Conservation (phyloP, 2,113 vertebrate species). For the Takifugu bimaculatus region DNA sequence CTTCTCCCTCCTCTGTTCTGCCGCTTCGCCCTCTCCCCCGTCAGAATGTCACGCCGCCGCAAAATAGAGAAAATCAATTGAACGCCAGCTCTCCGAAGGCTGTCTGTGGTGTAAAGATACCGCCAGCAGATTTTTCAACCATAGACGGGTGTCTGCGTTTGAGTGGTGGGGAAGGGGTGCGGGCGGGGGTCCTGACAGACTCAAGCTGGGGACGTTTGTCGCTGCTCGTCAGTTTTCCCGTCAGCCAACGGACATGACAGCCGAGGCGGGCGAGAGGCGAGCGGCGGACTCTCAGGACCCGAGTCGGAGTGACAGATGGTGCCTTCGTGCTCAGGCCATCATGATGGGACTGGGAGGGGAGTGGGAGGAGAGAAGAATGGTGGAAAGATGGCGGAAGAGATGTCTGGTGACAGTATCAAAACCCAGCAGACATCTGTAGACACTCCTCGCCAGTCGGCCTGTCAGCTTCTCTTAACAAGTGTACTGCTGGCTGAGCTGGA, state of each 20-base stretch:
- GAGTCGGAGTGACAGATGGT: constrained; percentile 64
- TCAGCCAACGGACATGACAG: constrained; percentile 79
- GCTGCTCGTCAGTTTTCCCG: constrained; percentile 74
- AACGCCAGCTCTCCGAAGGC: constrained; percentile 54
- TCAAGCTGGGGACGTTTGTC: constrained; percentile 73
- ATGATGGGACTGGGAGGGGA: constrained; percentile 52
- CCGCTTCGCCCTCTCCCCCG: constrained; percentile 41
- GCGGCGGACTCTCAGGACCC: constrained; percentile 70
- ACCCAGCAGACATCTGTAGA: constrained; percentile 54
- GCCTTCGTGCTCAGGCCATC: constrained; percentile 67
- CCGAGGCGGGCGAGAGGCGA: constrained; percentile 73
- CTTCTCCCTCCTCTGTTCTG: constrained; percentile 46
- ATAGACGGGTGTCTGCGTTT: constrained; percentile 26
- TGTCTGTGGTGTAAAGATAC: constrained; percentile 44
- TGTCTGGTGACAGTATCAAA: constrained; percentile 69
- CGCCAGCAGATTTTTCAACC: constrained; percentile 41
- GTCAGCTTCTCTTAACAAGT: constrained; percentile 49
- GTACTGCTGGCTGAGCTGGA: neutral
- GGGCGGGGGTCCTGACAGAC: constrained; percentile 57
- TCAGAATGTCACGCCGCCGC: constrained; percentile 54
- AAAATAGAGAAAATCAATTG: constrained; percentile 67
- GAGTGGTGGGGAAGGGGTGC: neutral
- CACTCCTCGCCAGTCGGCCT: constrained; percentile 39
- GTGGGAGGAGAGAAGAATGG: constrained; percentile 42
- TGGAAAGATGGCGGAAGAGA: constrained; percentile 49